These are phyloP conservation scores for Eleutherodactylus coqui DNA, from an alignment of 2,797 vertebrate species.

Conservation along the genomic window DNA sequence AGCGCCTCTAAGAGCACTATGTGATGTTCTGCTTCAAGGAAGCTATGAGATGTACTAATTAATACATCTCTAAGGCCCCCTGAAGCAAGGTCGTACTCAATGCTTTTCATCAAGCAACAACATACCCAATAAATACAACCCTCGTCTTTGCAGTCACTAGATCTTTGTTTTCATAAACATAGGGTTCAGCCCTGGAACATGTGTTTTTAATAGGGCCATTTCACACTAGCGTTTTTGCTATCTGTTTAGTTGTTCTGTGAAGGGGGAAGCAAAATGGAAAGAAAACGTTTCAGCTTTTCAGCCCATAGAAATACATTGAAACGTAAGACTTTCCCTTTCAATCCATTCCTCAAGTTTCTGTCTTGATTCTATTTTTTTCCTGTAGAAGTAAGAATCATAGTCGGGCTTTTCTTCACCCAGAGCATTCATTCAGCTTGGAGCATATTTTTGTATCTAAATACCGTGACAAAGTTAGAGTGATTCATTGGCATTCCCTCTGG, in stretches of 20 bases:
- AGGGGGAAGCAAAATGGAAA: too few relatives aligned
- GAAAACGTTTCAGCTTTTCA: too few relatives aligned
- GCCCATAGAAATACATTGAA: too few relatives aligned
- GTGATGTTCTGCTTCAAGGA: constrained; percentile 21
- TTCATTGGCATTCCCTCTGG: background rate
- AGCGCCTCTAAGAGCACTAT: background rate
- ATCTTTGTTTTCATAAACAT: background rate
- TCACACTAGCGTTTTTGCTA: background rate
- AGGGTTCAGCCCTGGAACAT: too few relatives aligned
- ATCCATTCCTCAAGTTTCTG: too few relatives aligned
- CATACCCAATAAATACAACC: background rate
- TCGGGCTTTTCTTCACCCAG: too few relatives aligned
- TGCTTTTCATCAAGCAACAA: background rate
- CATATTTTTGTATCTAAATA: background rate
- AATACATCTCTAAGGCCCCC: background rate
- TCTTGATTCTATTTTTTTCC: too few relatives aligned
- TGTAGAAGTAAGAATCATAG: too few relatives aligned
- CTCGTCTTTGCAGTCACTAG: background rate
- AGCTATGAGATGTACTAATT: background rate
- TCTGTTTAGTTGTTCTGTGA: too few relatives aligned
- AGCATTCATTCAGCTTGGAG: too few relatives aligned
- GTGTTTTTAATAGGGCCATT: too few relatives aligned
- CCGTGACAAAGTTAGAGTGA: background rate
- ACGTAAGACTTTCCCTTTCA: too few relatives aligned
- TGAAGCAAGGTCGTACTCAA: background rate